Base-by-base conservation (phyloP, 2,888 invertebrate genomes). In the Aporophyla nigra region DNA sequence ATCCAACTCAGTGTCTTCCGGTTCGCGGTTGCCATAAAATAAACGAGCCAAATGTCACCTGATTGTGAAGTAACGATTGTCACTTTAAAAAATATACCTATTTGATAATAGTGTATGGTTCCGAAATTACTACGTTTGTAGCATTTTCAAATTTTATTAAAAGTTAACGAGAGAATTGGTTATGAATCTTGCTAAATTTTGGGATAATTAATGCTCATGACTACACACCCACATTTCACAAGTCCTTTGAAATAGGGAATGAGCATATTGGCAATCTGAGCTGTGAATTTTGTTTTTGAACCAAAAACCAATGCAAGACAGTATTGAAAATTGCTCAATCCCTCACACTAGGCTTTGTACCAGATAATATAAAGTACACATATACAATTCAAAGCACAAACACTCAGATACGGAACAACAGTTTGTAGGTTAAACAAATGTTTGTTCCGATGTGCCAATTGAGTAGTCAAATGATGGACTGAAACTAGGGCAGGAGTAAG, bases 361-460 rank as follows among this genome's bases (percentile, higher is more conserved):
- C 43, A 19, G 7, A 63, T 43, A n/a, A 3, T 5, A 43, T 59
- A 58, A 1, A 49, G 49, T 21, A 53, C 33, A 33, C 40, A 62
- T 54, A 61, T 19, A 80, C 71, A 71, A 68, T 46, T 53, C 56
- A 59, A 59, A 59, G 27, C 54, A 65, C 74, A 71, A 74, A 78
- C 56, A 61, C 9, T 1, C 21, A n/a, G 56, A 51, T 78, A 53
- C 14, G 16, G 40, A 61, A 78, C 74, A 14, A 40, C 19, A 14
- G 51, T 78, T 75, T 78, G 62, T 74, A 51, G 83, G 71, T 62
- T 67, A 70, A 75, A 54, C 78, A 67, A 72, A 82, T 74, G 40
- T 82, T 83, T 72, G 69, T 78, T 54, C 66, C 49, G 9, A 72
- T 56, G 59, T 63, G 51, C 72, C 82, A 71, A 73, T 73, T 68